Evolutionary conservation across 2,888 invertebrate genomes (phyloP).

Genomic region (Tetragnatha montana): DNA sequence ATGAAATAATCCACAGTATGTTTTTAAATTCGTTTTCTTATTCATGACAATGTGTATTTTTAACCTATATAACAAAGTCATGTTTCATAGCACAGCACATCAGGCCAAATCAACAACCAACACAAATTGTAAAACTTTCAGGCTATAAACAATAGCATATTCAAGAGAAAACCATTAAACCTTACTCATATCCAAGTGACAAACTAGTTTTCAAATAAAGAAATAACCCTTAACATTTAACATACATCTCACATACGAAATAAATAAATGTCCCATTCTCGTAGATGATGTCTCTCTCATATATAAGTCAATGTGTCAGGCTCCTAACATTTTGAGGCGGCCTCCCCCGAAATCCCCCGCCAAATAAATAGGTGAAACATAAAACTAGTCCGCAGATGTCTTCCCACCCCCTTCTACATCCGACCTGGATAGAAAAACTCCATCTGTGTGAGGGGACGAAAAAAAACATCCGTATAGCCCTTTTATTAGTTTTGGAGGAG

Average conservation of each 20-base stretch:
- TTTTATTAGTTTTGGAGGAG: background rate
- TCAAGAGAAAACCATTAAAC: no score
- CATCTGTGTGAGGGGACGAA: background rate
- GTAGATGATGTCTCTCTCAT: background rate
- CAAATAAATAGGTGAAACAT: conserved; percentile 47
- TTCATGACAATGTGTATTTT: no score
- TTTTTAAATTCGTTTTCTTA: no score
- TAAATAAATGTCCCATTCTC: background rate
- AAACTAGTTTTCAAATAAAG: no score
- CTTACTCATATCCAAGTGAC: no score
- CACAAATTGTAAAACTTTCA: no score
- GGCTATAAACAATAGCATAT: no score
- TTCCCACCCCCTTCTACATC: conserved; percentile 21
- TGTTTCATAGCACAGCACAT: no score
- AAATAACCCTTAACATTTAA: no score
- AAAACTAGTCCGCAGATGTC: conserved; percentile 43
- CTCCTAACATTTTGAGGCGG: background rate
- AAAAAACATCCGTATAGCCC: background rate
- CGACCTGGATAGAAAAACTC: conserved; percentile 31
- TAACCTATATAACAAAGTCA: no score
- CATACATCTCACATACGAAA: background rate
- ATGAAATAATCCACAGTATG: no score
- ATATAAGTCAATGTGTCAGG: conserved; percentile 31
- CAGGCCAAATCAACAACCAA: no score
- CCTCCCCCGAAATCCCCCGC: conserved; percentile 12